These are phyloP conservation scores for Meloidogyne chitwoodi DNA, from an alignment of 1,140 invertebrate species.

Conservation along the genomic window DNA sequence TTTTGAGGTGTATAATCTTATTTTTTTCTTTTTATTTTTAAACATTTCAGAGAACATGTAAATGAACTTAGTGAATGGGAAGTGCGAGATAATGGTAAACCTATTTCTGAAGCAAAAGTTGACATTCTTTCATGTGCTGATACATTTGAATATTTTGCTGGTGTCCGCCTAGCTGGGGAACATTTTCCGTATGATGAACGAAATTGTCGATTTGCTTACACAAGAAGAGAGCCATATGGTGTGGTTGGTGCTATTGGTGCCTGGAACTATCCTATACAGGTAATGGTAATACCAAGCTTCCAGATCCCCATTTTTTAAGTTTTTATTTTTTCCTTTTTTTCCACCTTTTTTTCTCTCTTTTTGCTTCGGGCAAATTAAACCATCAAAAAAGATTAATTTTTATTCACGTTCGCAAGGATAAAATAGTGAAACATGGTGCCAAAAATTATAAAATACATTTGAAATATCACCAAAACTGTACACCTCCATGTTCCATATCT, in stretches of 20 bases:
- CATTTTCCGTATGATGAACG: conserved; percentile 38
- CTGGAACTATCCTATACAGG: conserved; percentile 68
- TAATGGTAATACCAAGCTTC: too few species aligned
- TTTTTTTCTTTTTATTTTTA: background rate
- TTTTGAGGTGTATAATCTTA: background rate
- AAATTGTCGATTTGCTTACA: conserved; percentile 48
- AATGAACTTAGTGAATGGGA: conserved; percentile 49
- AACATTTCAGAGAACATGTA: conserved; percentile 16
- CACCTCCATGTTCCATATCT: too few species aligned
- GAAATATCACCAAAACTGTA: too few species aligned
- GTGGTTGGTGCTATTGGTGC: conserved; percentile 63
- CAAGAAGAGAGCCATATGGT: conserved; percentile 64
- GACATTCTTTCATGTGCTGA: conserved; percentile 57
- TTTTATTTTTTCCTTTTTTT: too few species aligned
- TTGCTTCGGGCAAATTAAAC: too few species aligned
- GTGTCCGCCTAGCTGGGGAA: conserved; percentile 37
- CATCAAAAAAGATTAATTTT: too few species aligned
- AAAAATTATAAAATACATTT: too few species aligned
- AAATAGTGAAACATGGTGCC: too few species aligned
- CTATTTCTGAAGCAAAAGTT: conserved; percentile 50
- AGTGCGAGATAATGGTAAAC: conserved; percentile 55
- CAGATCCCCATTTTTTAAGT: background rate
- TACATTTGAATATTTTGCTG: conserved; percentile 53
- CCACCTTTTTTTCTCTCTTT: too few species aligned
- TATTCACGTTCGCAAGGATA: too few species aligned